Conservation (phyloP, 92 coral and sea anemone genomes). For the Phenganax subtilis region DNA sequence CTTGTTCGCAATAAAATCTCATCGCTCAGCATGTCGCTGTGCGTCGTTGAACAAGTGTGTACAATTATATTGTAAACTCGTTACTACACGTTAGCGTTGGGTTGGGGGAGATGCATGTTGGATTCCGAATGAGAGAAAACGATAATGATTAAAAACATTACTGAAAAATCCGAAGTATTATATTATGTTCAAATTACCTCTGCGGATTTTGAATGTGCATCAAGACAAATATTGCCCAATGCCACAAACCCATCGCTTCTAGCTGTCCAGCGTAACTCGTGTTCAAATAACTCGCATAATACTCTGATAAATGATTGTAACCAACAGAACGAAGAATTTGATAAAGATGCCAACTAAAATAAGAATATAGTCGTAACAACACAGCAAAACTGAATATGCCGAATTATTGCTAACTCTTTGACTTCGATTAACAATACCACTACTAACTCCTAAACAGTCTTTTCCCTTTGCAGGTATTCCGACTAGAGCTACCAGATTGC, state of each 20-base stretch:
- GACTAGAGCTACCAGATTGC: too few species aligned
- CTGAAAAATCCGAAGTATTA: neutral
- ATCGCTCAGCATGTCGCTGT: neutral
- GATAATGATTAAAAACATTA: neutral
- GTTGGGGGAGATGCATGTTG: too few species aligned
- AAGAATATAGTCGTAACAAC: neutral
- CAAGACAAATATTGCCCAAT: constrained; percentile 91
- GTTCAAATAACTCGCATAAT: constrained; percentile 69
- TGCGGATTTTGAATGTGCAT: constrained; percentile 66
- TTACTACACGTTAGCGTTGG: too few species aligned
- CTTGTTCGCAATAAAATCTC: too few species aligned
- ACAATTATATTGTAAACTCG: too few species aligned
- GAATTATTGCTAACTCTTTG: too few species aligned
- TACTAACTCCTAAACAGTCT: too few species aligned
- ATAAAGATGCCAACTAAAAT: constrained; percentile 86
- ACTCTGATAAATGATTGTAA: constrained; percentile 75
- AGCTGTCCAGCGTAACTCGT: constrained; percentile 85
- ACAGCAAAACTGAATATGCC: neutral
- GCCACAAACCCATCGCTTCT: constrained; percentile 93
- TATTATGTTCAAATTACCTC: constrained; percentile 42
- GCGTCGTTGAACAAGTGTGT: neutral
- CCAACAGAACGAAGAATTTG: constrained; percentile 80
- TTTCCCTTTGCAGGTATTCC: too few species aligned
- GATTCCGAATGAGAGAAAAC: too few species aligned
- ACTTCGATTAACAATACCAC: too few species aligned